phyloP scores from a whole-genome alignment of 2,888 invertebrate species.

The Himalopsyche kuldschensis region DNA sequence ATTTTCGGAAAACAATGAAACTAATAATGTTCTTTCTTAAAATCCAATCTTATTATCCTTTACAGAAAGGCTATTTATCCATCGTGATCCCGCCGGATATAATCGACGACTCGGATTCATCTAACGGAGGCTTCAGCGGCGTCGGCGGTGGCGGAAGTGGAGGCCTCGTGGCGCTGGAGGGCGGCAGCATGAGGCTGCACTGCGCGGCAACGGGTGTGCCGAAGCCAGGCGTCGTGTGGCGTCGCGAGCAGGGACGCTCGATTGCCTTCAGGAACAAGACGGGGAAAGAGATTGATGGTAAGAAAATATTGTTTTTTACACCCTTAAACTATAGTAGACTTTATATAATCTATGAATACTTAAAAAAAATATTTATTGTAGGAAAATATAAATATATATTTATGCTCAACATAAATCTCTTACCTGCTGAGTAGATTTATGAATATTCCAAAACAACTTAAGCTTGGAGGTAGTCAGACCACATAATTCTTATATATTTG shows the following conservation, averaged over 20 bases:
- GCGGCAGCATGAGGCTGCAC: constrained; percentile 73
- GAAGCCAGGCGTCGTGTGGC: constrained; percentile 77
- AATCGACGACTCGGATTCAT: constrained; percentile 69
- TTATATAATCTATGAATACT: too few relatives aligned
- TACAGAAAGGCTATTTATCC: constrained; percentile 72
- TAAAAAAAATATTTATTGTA: too few relatives aligned
- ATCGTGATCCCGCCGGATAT: constrained; percentile 81
- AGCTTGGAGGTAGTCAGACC: too few relatives aligned
- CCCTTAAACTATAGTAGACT: too few relatives aligned
- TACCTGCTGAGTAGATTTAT: too few relatives aligned
- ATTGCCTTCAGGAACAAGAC: constrained; percentile 67
- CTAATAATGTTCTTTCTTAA: too few relatives aligned
- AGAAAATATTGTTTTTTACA: neutral
- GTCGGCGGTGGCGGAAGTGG: neutral
- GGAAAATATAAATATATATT: too few relatives aligned
- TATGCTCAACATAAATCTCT: too few relatives aligned
- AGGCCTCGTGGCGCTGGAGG: constrained; percentile 76
- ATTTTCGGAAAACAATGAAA: too few relatives aligned
- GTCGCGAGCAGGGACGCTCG: constrained; percentile 74
- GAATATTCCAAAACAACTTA: too few relatives aligned
- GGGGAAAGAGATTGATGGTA: constrained; percentile 65
- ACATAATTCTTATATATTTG: too few relatives aligned
- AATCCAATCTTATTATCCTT: neutral
- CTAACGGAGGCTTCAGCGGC: constrained; percentile 53
- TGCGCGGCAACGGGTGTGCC: constrained; percentile 84